Evolutionary conservation across 2,888 invertebrate genomes (phyloP).

Genomic region (Elgonia sp.): DNA sequence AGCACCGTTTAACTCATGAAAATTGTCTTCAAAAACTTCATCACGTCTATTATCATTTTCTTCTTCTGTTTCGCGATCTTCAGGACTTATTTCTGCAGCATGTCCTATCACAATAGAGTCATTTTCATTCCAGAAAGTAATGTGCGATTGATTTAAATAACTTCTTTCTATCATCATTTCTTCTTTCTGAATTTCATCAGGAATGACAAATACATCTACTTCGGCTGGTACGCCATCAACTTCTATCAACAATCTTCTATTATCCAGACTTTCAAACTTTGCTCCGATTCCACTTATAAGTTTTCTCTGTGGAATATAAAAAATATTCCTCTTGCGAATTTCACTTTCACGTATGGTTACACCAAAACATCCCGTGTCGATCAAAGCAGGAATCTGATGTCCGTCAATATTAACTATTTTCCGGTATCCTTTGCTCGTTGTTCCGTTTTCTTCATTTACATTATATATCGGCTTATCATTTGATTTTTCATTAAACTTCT

Average conservation of each 20-base stretch:
- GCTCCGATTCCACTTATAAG: constrained; percentile 34
- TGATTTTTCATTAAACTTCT: neutral
- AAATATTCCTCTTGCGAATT: neutral
- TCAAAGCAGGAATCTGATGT: constrained; percentile 11
- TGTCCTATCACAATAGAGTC: neutral
- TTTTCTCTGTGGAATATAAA: neutral
- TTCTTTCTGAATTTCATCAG: constrained; percentile 13
- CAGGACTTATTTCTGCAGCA: neutral
- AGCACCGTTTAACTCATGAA: neutral
- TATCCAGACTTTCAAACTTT: neutral
- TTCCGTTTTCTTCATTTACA: neutral
- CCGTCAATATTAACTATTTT: constrained; percentile 23
- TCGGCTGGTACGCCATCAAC: constrained; percentile 29
- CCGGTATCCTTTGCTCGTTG: neutral
- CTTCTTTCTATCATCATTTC: constrained; percentile 24
- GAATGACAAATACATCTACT: constrained; percentile 18
- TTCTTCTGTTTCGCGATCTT: neutral
- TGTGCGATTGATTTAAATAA: constrained; percentile 21
- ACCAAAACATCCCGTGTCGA: constrained; percentile 38
- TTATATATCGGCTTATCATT: neutral
- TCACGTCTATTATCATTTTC: neutral
- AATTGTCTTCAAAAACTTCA: neutral
- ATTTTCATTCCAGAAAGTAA: constrained; percentile 14
- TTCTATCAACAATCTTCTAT: neutral
- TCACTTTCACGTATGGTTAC: constrained; percentile 39